Evolutionary conservation across 2,113 vertebrate species (phyloP).

Genomic region (Enhydra lutris): DNA sequence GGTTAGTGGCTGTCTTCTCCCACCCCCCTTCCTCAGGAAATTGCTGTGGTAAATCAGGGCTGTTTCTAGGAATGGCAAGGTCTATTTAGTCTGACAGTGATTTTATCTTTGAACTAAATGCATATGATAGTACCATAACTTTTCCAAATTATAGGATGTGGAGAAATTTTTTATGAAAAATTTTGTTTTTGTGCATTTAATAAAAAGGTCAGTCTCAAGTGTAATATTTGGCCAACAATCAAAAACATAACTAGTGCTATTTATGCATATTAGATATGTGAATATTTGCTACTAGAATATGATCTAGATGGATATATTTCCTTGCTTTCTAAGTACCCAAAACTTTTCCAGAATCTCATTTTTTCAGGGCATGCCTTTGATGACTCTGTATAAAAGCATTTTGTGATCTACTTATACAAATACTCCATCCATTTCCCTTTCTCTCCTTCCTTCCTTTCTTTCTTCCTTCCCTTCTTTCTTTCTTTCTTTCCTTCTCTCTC

Average conservation of each 20-base stretch:
- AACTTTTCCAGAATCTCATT: background rate
- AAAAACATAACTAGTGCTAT: background rate
- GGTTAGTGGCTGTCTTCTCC: background rate
- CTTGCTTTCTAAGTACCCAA: background rate
- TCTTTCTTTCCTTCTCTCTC: no score
- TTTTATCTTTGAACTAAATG: constrained; percentile 40
- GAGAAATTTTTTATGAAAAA: background rate
- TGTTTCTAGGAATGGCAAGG: constrained; percentile 33
- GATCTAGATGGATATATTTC: background rate
- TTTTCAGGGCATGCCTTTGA: background rate
- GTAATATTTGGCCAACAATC: background rate
- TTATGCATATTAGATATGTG: background rate
- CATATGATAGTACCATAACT: background rate
- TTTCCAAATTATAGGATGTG: background rate
- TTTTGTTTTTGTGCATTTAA: background rate
- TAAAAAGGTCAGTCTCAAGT: background rate
- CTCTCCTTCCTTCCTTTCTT: background rate
- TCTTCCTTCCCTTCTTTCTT: background rate
- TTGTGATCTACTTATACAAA: background rate
- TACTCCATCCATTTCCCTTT: background rate
- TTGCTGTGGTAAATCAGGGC: constrained; percentile 5
- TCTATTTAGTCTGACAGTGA: background rate
- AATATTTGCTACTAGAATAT: constrained; percentile 5
- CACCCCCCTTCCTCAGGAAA: constrained; percentile 31
- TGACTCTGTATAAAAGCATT: background rate